phyloP scores from a whole-genome alignment of 2,888 invertebrate species.

The Phaedon cochleariae region DNA sequence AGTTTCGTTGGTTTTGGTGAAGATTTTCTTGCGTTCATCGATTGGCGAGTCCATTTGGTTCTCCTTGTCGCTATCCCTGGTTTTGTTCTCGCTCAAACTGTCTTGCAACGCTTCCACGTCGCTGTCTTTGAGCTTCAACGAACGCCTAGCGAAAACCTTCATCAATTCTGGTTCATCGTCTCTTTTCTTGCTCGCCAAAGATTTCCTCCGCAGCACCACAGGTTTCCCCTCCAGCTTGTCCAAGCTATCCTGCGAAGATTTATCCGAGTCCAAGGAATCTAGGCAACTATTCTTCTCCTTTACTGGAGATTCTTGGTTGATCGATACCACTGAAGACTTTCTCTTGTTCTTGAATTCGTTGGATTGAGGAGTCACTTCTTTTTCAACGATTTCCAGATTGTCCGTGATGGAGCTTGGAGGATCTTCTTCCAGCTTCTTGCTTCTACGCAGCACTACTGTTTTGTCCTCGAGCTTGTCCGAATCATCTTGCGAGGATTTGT shows the following conservation, averaged over 20 bases:
- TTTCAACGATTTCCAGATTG: too few relatives aligned
- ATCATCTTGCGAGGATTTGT: slow-evolving; percentile 51
- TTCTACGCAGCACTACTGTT: slow-evolving; percentile 65
- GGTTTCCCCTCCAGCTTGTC: slow-evolving; percentile 47
- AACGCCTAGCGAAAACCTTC: slow-evolving; percentile 83
- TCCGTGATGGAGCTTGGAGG: too few relatives aligned
- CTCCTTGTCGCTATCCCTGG: slow-evolving; percentile 78
- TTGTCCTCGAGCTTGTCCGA: slow-evolving; percentile 49
- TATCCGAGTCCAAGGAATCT: slow-evolving; percentile 44
- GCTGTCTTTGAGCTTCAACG: slow-evolving; percentile 80
- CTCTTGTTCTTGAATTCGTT: too few relatives aligned
- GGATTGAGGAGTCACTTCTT: too few relatives aligned
- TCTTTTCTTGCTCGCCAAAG: slow-evolving; percentile 64
- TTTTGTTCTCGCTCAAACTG: slow-evolving; percentile 63
- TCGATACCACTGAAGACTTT: too few relatives aligned
- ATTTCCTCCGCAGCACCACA: slow-evolving; percentile 69
- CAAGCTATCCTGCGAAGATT: slow-evolving; percentile 52
- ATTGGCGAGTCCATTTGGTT: slow-evolving; percentile 68
- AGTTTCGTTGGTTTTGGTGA: too few relatives aligned
- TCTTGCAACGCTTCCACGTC: slow-evolving; percentile 71
- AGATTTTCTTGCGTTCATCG: slow-evolving; percentile 61
- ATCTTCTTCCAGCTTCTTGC: slow-evolving; percentile 71
- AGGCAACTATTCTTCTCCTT: too few relatives aligned
- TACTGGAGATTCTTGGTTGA: too few relatives aligned
- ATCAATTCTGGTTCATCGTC: slow-evolving; percentile 81